Conservation (phyloP, 1,140 invertebrate genomes). For the Anastrepha obliqua region DNA sequence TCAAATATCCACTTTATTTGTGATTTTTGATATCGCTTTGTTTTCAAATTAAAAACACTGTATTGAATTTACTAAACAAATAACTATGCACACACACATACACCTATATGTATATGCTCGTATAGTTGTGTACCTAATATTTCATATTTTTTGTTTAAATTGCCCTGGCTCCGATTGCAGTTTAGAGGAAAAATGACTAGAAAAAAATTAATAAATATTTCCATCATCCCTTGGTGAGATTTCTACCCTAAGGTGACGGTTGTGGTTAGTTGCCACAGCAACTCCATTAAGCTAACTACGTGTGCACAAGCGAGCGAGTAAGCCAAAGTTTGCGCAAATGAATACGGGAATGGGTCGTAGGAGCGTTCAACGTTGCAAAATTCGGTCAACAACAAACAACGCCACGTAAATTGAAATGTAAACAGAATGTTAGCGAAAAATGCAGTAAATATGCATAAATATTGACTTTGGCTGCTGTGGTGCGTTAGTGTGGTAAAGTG, state of each 20-base stretch:
- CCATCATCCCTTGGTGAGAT: slow-evolving; percentile 4
- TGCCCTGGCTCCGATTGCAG: neutral
- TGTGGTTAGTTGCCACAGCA: slow-evolving; percentile 29
- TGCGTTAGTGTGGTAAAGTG: slow-evolving; percentile 18
- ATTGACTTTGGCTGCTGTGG: slow-evolving; percentile 16
- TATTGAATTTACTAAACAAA: no score
- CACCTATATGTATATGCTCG: neutral
- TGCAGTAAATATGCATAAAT: slow-evolving; percentile 41
- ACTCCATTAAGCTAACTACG: slow-evolving; percentile 39
- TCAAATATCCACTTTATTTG: no score
- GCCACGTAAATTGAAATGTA: slow-evolving; percentile 39
- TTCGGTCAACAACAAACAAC: slow-evolving; percentile 38
- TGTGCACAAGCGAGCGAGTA: neutral
- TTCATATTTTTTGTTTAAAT: slow-evolving; percentile 17
- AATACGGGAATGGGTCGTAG: neutral
- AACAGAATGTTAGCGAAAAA: slow-evolving; percentile 33
- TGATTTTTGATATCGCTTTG: no score
- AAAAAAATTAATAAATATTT: neutral
- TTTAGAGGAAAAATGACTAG: neutral
- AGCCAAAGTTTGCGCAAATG: slow-evolving; percentile 34
- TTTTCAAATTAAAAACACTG: no score
- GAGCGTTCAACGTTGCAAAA: neutral
- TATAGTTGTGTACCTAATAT: neutral
- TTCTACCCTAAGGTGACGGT: slow-evolving; percentile 17
- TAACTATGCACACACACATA: neutral